phyloP scores from a whole-genome alignment of 2,888 invertebrate species.

The Sinopyrophorus schimmeli region DNA sequence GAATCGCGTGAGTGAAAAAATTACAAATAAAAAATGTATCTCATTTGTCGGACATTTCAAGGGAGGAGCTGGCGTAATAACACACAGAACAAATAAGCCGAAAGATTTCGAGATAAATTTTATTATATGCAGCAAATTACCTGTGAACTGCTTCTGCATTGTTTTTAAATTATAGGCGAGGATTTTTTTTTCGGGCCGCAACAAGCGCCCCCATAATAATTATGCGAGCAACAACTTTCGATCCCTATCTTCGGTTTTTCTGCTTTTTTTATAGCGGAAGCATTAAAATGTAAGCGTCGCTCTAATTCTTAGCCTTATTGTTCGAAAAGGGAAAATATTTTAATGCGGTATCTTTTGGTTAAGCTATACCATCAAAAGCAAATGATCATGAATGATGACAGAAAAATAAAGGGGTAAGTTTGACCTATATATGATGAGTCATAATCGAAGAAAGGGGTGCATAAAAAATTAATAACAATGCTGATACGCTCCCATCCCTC shows the following conservation, averaged over 20 bases:
- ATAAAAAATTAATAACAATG: slow-evolving; percentile 25
- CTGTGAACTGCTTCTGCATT: slow-evolving; percentile 28
- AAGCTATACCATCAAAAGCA: slow-evolving; percentile 12
- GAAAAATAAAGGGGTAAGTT: slow-evolving; percentile 30
- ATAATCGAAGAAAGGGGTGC: slow-evolving; percentile 35
- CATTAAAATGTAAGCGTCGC: too few species aligned
- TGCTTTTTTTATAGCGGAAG: too few species aligned
- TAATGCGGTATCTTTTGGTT: background rate
- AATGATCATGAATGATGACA: slow-evolving; percentile 26
- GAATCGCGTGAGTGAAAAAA: slow-evolving; percentile 53
- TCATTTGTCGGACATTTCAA: slow-evolving; percentile 44
- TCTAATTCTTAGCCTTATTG: too few species aligned
- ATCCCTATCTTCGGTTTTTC: too few species aligned
- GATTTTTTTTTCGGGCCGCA: slow-evolving; percentile 10
- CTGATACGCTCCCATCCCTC: slow-evolving; percentile 10
- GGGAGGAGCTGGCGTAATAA: slow-evolving; percentile 45
- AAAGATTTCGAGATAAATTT: slow-evolving; percentile 40
- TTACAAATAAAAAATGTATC: slow-evolving; percentile 50
- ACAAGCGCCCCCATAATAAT: slow-evolving; percentile 10
- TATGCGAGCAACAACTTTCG: too few species aligned
- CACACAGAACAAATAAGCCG: slow-evolving; percentile 46
- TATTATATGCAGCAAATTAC: slow-evolving; percentile 32
- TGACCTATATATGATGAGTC: slow-evolving; percentile 38
- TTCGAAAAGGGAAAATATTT: too few species aligned
- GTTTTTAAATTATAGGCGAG: slow-evolving; percentile 19